phyloP scores from a whole-genome alignment of 1,140 invertebrate genomes.

The Pogonus chalceus region DNA sequence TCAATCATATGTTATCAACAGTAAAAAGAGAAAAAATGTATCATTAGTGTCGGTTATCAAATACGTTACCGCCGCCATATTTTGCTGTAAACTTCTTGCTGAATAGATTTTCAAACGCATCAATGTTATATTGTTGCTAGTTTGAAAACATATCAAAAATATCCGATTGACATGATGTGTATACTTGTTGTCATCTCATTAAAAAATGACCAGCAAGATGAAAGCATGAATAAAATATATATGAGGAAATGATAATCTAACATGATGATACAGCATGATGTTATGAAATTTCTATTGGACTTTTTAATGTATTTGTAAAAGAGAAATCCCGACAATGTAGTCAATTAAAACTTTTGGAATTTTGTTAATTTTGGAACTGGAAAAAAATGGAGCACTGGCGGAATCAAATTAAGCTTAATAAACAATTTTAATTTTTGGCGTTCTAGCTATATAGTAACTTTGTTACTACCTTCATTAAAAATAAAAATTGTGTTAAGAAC shows the following conservation, averaged over 20 bases:
- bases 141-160: neutral
- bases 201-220: neutral
- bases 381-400: neutral
- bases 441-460: neutral
- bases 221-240: neutral
- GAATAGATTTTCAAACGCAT: neutral
- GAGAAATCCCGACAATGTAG: neutral
- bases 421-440: neutral
- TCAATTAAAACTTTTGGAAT: neutral
- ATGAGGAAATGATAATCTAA: neutral
- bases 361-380: neutral
- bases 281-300: no score
- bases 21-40: neutral
- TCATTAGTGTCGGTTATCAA: slow-evolving; percentile 4
- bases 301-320: no score
- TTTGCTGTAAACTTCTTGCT: neutral
- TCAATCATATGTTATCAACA: slow-evolving; percentile 4
- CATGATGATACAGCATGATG: no score
- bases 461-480: neutral
- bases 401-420: neutral
- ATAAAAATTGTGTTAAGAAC: neutral
- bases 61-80: neutral
- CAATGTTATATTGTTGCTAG: neutral
- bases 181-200: neutral
- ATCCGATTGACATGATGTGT: neutral